Percentiles rank a stretch among this genome's conserved stretches.
Conservation (phyloP, 2,113 vertebrate genomes). For the Bucco capensis region DNA sequence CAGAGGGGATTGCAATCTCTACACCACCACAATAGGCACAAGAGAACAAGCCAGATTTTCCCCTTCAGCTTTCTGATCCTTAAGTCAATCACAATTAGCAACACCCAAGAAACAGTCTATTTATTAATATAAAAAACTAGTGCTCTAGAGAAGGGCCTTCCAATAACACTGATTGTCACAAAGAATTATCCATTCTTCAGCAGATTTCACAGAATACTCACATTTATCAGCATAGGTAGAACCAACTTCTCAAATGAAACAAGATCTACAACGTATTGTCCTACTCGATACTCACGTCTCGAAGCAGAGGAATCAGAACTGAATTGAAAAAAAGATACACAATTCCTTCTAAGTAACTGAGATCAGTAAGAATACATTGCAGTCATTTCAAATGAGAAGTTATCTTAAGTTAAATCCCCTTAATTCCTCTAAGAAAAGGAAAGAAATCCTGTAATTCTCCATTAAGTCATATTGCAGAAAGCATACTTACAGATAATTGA, state of each 20-base stretch:
- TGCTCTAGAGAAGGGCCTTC: not conserved
- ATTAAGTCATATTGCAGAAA: not conserved
- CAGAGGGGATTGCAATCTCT: not conserved
- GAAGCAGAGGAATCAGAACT: conserved; percentile 69
- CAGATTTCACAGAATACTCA: conserved; percentile 67
- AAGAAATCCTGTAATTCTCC: not conserved
- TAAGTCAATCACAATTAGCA: not conserved
- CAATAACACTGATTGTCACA: not conserved
- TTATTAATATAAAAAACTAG: not conserved
- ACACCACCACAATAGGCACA: not conserved
- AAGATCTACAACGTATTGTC: conserved; percentile 89
- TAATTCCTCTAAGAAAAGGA: not conserved
- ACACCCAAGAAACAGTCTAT: not conserved
- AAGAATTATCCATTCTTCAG: not conserved
- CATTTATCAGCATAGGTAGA: conserved; percentile 85
- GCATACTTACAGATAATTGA: not conserved
- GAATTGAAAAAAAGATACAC: not conserved
- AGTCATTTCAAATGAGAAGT: not conserved
- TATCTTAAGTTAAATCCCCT: not conserved
- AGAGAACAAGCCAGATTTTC: not conserved
- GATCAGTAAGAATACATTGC: not conserved
- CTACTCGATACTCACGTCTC: conserved; percentile 78
- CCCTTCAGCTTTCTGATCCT: not conserved
- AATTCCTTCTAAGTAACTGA: not conserved
- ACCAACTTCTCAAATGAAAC: conserved; percentile 86